Percentiles rank a stretch among this genome's conserved stretches.
Conservation (phyloP, 2,797 vertebrate genomes). For the Adelosebastes latens region DNA sequence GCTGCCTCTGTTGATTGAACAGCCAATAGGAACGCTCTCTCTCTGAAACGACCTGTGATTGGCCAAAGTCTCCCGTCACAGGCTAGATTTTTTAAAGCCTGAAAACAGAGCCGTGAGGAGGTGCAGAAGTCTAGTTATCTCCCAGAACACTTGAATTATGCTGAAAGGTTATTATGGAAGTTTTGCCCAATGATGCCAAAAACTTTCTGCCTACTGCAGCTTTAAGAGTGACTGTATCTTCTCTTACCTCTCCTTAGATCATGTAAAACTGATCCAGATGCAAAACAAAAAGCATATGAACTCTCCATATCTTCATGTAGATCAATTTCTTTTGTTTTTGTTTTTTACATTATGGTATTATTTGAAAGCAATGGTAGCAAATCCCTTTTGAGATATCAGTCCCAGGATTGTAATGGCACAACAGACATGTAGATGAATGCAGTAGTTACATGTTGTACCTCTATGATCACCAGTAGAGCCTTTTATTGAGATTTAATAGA, state of each 20-base stretch:
- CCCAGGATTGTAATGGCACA: neutral
- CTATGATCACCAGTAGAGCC: neutral
- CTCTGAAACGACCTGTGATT: too few species aligned
- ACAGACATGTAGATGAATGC: neutral
- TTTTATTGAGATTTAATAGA: neutral
- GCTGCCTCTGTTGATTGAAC: too few species aligned
- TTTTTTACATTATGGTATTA: neutral
- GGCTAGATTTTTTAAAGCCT: too few species aligned
- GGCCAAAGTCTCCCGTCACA: too few species aligned
- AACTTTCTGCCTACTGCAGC: rapidly evolving
- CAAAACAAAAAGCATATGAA: neutral
- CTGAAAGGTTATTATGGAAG: too few species aligned
- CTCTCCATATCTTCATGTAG: neutral
- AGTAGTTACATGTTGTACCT: neutral
- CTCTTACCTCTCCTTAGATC: neutral
- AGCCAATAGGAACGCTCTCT: too few species aligned
- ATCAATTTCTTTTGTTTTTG: neutral
- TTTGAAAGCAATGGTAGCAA: neutral
- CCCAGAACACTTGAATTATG: too few species aligned
- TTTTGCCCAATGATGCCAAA: too few species aligned
- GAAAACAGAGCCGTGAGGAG: too few species aligned
- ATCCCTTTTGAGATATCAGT: neutral
- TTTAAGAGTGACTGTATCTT: neutral
- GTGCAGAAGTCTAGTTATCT: too few species aligned
- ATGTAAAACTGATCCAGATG: neutral